These are phyloP conservation scores for Spicauda simplicius DNA, from an alignment of 2,888 invertebrate species.

Conservation along the genomic window DNA sequence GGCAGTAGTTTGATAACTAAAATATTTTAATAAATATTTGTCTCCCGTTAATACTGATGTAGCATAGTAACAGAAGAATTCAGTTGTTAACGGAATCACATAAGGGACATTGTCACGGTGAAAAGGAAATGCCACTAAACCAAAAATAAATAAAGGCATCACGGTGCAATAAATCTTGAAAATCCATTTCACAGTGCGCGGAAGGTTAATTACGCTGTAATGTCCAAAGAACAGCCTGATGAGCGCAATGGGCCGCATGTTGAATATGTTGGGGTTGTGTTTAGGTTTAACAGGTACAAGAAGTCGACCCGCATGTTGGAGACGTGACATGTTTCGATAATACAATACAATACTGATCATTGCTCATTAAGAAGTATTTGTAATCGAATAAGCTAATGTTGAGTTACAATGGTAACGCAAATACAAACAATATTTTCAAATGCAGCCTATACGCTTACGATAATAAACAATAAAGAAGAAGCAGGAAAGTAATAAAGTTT, in stretches of 20 bases:
- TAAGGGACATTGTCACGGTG: background rate
- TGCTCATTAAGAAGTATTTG: no score
- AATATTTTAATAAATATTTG: background rate
- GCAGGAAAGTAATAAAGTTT: no score
- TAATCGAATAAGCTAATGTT: no score
- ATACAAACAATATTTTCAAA: no score
- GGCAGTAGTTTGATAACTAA: background rate
- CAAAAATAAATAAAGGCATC: background rate
- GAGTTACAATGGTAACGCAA: no score
- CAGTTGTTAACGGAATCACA: background rate
- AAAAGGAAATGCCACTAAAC: background rate
- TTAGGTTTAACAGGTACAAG: background rate
- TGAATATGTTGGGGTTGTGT: background rate
- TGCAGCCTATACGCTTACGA: no score
- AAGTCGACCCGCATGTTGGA: no score
- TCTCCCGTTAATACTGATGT: background rate
- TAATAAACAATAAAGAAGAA: no score
- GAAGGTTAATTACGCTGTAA: background rate
- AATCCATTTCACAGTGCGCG: background rate
- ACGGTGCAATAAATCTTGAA: conserved; percentile 1
- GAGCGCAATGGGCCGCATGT: background rate
- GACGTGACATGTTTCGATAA: no score
- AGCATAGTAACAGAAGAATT: background rate
- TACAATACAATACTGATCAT: no score
- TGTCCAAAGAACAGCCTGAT: conserved; percentile 3